Percentiles rank a stretch among this genome's conserved stretches.
These are phyloP conservation scores for Morinoia aosen DNA, from an alignment of 2,888 invertebrate genomes.

Conservation along the genomic window DNA sequence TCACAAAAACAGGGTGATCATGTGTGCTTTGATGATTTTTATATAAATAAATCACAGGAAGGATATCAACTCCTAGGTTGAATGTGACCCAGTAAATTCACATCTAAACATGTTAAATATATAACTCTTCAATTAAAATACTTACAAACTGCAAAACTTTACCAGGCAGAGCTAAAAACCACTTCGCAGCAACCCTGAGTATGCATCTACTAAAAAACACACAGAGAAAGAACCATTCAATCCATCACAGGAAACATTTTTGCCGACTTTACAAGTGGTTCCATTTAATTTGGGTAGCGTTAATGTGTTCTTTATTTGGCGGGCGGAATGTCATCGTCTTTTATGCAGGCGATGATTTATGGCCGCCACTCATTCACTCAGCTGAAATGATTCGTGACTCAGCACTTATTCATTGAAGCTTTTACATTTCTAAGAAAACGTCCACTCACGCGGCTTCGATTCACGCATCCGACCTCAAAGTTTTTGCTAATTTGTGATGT, in stretches of 20 bases:
- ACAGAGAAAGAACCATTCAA: neutral
- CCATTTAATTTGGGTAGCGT: neutral
- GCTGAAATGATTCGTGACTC: slow-evolving; percentile 5
- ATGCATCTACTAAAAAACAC: neutral
- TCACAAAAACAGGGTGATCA: no score
- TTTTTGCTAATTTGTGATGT: neutral
- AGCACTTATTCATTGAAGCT: slow-evolving; percentile 1
- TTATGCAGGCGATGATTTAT: slow-evolving; percentile 33
- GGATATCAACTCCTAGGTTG: no score
- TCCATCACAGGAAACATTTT: neutral
- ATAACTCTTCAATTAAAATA: neutral
- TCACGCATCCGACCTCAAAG: slow-evolving; percentile 13
- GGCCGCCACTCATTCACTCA: slow-evolving; percentile 10
- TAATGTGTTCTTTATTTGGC: slow-evolving; percentile 6
- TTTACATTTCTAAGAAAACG: slow-evolving; percentile 1
- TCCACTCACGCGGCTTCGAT: slow-evolving; percentile 5
- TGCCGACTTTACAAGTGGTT: neutral
- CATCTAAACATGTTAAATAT: no score
- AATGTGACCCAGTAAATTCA: no score
- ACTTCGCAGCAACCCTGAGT: neutral
- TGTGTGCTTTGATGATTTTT: no score
- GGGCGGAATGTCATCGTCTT: slow-evolving; percentile 24
- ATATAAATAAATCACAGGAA: no score
- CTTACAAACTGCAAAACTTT: neutral
- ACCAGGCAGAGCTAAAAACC: neutral